Evolutionary conservation across 2,113 vertebrate species (phyloP).

Genomic region (Ginglymostoma cirratum): DNA sequence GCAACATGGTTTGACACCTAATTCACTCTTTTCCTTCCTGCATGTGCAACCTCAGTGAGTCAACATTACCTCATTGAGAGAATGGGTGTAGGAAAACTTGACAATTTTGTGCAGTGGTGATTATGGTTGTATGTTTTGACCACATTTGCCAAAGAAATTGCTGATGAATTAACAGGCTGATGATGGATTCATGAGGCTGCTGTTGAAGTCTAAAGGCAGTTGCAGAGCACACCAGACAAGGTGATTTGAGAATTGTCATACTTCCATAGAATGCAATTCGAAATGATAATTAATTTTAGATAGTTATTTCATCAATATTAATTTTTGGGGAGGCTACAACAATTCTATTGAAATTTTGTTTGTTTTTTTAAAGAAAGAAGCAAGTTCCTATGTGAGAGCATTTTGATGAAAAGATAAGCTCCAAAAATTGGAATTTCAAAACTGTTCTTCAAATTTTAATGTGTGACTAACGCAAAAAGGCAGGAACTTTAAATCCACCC

Average conservation of each 20-base stretch:
- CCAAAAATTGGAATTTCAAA: neutral
- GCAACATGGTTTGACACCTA: conserved; percentile 80
- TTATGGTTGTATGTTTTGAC: conserved; percentile 20
- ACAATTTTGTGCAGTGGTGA: conserved; percentile 1
- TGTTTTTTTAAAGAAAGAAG: neutral
- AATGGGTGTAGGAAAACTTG: conserved; percentile 35
- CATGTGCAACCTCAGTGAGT: conserved; percentile 30
- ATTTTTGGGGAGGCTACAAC: neutral
- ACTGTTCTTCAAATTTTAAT: neutral
- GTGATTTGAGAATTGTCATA: neutral
- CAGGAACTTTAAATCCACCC: neutral
- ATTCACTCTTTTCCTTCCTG: conserved; percentile 39
- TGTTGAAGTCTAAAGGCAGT: conserved; percentile 2
- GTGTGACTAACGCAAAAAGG: neutral
- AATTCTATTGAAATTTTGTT: neutral
- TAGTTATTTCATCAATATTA: neutral
- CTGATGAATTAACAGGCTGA: conserved; percentile 31
- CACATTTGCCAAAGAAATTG: conserved; percentile 31
- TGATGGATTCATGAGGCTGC: conserved; percentile 21
- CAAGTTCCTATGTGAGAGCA: neutral
- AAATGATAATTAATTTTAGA: neutral
- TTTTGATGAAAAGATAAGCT: neutral
- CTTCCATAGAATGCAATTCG: neutral
- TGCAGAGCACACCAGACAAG: neutral
- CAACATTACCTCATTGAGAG: conserved; percentile 38